Conservation (phyloP, 2,797 vertebrate genomes). For the Avahi laniger region DNA sequence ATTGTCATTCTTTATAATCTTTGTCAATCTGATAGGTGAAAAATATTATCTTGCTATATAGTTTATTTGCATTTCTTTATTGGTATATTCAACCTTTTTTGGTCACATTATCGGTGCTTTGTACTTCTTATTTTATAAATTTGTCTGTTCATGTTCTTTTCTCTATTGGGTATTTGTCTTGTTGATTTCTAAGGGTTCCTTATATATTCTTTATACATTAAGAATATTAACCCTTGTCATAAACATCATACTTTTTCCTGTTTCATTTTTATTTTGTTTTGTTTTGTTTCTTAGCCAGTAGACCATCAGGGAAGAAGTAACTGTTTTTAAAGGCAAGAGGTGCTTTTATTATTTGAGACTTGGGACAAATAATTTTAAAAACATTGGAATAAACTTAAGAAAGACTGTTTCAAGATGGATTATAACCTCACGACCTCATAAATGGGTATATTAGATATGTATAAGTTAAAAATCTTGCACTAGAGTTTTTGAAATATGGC, state of each 20-base stretch:
- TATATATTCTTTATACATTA: neutral
- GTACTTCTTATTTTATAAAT: neutral
- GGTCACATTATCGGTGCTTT: neutral
- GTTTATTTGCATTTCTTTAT: neutral
- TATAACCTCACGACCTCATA: neutral
- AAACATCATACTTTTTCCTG: neutral
- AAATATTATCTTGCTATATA: neutral
- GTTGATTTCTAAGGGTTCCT: neutral
- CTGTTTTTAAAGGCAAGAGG: conserved; percentile 36
- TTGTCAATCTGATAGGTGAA: neutral
- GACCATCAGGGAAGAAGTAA: neutral
- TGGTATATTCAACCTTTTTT: neutral
- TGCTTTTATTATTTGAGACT: neutral
- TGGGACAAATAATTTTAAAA: neutral
- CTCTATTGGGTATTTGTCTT: neutral
- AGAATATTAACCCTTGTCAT: neutral
- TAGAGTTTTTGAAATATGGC: neutral
- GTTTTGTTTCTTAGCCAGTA: no score
- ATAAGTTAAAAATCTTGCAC: neutral
- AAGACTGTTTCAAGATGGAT: conserved; percentile 49
- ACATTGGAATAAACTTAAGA: neutral
- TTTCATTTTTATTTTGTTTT: no score
- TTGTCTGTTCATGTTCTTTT: neutral
- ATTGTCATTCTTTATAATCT: neutral
- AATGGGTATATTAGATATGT: neutral